Evolutionary conservation across 2,888 invertebrate species (phyloP).

Genomic region (Nasonovia ribisnigri): DNA sequence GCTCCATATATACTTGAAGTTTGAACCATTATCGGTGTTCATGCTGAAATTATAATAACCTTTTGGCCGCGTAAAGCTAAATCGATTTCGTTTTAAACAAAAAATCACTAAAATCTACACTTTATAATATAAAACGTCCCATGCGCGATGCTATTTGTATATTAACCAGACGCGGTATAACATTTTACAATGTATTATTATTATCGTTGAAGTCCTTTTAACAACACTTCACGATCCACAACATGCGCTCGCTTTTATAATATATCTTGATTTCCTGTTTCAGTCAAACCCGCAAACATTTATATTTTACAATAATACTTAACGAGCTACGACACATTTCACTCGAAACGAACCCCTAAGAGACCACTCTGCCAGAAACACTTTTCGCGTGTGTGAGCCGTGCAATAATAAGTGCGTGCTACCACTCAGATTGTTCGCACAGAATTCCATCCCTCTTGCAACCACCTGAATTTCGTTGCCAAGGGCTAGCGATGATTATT

Average conservation of each 20-base stretch:
- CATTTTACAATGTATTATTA: neutral
- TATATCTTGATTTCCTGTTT: neutral
- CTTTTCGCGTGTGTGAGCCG: neutral
- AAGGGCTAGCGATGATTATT: neutral
- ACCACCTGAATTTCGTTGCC: neutral
- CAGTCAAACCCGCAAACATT: neutral
- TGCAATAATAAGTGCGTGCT: neutral
- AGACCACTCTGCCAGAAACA: neutral
- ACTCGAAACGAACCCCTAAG: neutral
- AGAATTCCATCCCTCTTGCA: neutral
- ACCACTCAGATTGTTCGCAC: neutral
- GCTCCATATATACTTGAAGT: neutral
- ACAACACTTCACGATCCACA: neutral
- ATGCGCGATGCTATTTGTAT: neutral
- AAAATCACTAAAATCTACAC: neutral
- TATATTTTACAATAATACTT: neutral
- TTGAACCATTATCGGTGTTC: neutral
- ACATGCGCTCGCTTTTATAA: neutral
- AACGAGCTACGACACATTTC: neutral
- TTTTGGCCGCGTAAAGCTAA: neutral
- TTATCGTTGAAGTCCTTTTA: neutral
- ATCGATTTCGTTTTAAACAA: neutral
- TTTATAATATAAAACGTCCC: neutral
- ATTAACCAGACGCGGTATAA: neutral
- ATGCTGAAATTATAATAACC: neutral